phyloP scores from a whole-genome alignment of 2,888 invertebrate species.

The Hybos culiciformis region DNA sequence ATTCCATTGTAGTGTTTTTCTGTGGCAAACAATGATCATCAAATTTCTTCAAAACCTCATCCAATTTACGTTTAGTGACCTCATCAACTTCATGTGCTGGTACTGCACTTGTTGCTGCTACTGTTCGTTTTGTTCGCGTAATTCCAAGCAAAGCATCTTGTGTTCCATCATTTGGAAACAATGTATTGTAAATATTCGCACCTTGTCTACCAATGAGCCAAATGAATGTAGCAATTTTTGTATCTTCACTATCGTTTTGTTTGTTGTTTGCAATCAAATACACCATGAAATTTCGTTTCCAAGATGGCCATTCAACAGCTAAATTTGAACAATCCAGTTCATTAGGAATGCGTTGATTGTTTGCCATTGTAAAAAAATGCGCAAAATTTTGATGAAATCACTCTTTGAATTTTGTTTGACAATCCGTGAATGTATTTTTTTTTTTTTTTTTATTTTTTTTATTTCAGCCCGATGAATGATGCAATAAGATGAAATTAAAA shows the following conservation, averaged over 20 bases:
- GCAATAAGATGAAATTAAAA: too few relatives aligned
- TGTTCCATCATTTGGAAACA: conserved; percentile 13
- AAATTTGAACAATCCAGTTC: conserved; percentile 9
- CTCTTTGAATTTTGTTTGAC: too few relatives aligned
- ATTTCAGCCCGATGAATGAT: too few relatives aligned
- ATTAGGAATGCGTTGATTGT: background rate
- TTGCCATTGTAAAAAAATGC: too few relatives aligned
- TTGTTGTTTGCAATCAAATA: conserved; percentile 4
- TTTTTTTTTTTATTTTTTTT: too few relatives aligned
- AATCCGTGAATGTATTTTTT: too few relatives aligned
- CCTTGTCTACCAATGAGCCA: conserved; percentile 11
- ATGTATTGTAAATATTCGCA: conserved; percentile 12
- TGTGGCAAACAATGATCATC: too few relatives aligned
- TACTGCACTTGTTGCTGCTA: background rate
- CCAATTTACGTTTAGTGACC: too few relatives aligned
- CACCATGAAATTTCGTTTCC: conserved; percentile 10
- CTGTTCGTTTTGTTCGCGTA: too few relatives aligned
- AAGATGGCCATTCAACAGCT: conserved; percentile 6
- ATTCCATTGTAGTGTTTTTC: conserved; percentile 13
- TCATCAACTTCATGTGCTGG: background rate
- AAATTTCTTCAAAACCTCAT: too few relatives aligned
- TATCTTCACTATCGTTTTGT: conserved; percentile 1
- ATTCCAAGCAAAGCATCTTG: conserved; percentile 6
- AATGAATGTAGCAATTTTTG: conserved; percentile 9
- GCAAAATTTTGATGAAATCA: too few relatives aligned